Conservation (phyloP, 2,797 vertebrate genomes). For the Poeciliopsis turneri region DNA sequence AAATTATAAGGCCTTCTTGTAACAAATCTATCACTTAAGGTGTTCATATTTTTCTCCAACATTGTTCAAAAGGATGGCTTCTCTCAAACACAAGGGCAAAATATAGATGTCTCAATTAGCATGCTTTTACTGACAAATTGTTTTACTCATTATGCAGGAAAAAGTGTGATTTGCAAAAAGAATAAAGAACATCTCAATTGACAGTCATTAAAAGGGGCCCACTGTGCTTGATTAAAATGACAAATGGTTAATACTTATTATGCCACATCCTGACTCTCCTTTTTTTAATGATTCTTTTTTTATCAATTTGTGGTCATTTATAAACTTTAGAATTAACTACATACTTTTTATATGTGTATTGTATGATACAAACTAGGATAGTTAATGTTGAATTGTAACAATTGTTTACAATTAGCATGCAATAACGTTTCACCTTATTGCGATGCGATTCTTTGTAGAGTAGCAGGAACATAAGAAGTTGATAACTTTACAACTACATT, state of each 20-base stretch:
- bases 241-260: constrained; percentile 44
- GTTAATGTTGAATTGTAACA: no score
- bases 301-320: neutral
- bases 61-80: constrained; percentile 38
- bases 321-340: neutral
- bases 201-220: constrained; percentile 44
- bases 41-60: constrained; percentile 51
- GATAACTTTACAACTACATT: neutral
- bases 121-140: constrained; percentile 28
- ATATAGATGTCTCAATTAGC: constrained; percentile 5
- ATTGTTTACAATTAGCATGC: no score
- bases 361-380: neutral
- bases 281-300: constrained; percentile 1
- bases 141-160: constrained; percentile 30
- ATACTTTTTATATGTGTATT: neutral
- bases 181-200: constrained; percentile 19
- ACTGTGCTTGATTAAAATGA: constrained; percentile 59
- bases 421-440: neutral
- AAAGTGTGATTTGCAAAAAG: constrained; percentile 23
- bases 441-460: neutral
- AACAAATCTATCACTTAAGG: constrained; percentile 47
- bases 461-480: neutral
- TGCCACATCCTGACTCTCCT: neutral
- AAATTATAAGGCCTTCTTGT: constrained; percentile 41
- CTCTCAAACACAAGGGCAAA: constrained; percentile 43